phyloP scores from a whole-genome alignment of 92 coral and sea anemone genomes.

The Epizoanthus stellaris region DNA sequence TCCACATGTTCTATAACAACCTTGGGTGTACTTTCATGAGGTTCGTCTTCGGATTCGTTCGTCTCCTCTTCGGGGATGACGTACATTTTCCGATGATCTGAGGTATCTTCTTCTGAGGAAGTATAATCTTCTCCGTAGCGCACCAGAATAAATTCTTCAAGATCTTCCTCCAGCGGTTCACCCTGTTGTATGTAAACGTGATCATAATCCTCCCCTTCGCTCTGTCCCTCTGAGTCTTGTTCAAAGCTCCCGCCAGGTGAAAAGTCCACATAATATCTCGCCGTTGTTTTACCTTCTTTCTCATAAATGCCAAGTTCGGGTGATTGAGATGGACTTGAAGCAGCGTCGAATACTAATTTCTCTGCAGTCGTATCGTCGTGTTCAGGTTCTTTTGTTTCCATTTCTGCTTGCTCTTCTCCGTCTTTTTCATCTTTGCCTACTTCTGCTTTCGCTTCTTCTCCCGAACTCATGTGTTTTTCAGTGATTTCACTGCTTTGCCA shows the following conservation, averaged over 20 bases:
- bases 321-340: conserved; percentile 1
- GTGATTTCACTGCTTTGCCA: neutral
- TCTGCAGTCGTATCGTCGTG: neutral
- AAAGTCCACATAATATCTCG: conserved; percentile 83
- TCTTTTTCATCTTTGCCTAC: conserved; percentile 30
- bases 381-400: conserved; percentile 10
- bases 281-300: conserved; percentile 43
- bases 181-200: conserved; percentile 82
- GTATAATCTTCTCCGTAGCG: conserved; percentile 70
- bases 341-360: neutral
- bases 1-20: conserved; percentile 13
- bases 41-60: conserved; percentile 61
- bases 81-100: conserved; percentile 87
- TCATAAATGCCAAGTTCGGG: conserved; percentile 46
- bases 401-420: conserved; percentile 6
- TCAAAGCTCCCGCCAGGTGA: conserved; percentile 82
- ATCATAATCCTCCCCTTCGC: conserved; percentile 66
- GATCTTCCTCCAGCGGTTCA: conserved; percentile 78
- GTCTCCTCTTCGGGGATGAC: conserved; percentile 89
- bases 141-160: conserved; percentile 88
- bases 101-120: conserved; percentile 73
- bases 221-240: conserved; percentile 53
- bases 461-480: neutral
- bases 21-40: conserved; percentile 37
- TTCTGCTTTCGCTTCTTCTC: conserved; percentile 8